phyloP scores from a whole-genome alignment of 64 coral and sea anemone genomes.

The Pocillopora damicornis region DNA sequence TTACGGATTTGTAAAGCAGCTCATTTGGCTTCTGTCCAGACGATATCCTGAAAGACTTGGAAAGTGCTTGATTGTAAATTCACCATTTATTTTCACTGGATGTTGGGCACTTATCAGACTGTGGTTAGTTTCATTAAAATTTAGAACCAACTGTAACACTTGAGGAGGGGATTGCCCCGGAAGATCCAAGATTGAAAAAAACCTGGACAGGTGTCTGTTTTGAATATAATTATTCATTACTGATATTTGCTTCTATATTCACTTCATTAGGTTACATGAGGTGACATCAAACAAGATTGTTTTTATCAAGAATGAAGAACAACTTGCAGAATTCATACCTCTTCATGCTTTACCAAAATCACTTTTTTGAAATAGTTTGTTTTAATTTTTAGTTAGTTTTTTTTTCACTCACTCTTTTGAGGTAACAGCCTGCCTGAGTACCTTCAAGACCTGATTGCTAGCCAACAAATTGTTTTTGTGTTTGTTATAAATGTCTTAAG shows the following conservation, averaged over 20 bases:
- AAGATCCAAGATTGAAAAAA: no score
- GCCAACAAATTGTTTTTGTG: no score
- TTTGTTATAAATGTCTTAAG: no score
- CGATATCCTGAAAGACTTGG: conserved; percentile 91
- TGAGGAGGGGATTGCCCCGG: no score
- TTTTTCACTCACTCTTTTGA: no score
- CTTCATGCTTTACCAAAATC: conserved; percentile 65
- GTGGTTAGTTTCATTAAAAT: conserved; percentile 51
- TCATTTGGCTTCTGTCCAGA: conserved; percentile 92
- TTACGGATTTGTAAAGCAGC: conserved; percentile 95
- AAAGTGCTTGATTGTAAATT: conserved; percentile 80
- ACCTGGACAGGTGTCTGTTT: no score
- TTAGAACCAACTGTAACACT: no score
- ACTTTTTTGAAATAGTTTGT: conserved; percentile 39
- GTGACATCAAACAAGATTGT: conserved; percentile 91
- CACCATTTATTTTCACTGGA: conserved; percentile 81
- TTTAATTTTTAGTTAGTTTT: background rate
- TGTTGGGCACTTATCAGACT: conserved; percentile 93
- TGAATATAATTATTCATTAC: background rate
- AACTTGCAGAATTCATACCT: conserved; percentile 81
- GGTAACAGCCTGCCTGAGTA: no score
- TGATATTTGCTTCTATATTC: background rate
- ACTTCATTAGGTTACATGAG: conserved; percentile 88
- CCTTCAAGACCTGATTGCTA: no score
- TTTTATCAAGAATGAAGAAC: conserved; percentile 85